Evolutionary conservation across 1,140 invertebrate species (phyloP).

Genomic region (Drosophila kurseongensis): DNA sequence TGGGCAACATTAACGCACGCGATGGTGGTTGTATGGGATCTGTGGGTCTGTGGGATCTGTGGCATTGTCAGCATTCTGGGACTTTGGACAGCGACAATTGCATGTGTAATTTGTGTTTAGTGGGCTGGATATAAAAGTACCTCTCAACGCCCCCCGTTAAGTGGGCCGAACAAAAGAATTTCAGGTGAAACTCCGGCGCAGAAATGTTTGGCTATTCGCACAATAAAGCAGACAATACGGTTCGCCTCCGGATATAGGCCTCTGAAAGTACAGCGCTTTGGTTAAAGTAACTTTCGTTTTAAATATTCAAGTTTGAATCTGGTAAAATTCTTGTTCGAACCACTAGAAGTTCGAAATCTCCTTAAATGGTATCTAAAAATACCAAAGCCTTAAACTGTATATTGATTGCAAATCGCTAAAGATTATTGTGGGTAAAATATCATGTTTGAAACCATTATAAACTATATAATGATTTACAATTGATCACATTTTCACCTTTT

Average conservation of each 20-base stretch:
- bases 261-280: not conserved
- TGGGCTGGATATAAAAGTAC: constrained; percentile 36
- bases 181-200: constrained; percentile 11
- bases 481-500: too few species aligned
- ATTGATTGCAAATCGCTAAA: too few species aligned
- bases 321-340: not conserved
- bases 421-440: too few species aligned
- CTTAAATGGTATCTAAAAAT: too few species aligned
- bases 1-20: constrained; percentile 47
- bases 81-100: constrained; percentile 42
- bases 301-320: not conserved
- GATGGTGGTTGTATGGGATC: constrained; percentile 13
- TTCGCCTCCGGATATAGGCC: not conserved
- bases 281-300: not conserved
- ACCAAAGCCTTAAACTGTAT: not conserved
- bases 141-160: constrained; percentile 2
- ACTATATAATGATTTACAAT: too few species aligned
- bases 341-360: not conserved
- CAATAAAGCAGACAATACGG: constrained; percentile 5
- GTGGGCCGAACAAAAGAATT: constrained; percentile 23
- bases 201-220: not conserved
- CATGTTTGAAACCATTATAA: too few species aligned
- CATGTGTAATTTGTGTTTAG: constrained; percentile 53
- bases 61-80: constrained; percentile 21
- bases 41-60: constrained; percentile 33